These are phyloP conservation scores for Agriotes lineatus DNA, from an alignment of 2,888 invertebrate genomes.

Conservation along the genomic window DNA sequence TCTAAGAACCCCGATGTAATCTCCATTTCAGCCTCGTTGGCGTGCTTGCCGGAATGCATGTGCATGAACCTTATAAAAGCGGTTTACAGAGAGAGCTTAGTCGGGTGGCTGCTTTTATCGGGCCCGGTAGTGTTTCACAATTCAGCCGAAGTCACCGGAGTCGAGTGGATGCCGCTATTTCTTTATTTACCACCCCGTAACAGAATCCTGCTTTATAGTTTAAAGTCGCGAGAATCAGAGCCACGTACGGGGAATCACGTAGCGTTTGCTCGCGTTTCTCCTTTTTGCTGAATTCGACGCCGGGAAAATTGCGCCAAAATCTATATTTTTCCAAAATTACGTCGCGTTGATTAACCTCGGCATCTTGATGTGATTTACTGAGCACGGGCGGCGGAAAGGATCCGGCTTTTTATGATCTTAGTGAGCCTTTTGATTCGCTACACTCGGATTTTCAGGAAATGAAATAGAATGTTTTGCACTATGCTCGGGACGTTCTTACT, in stretches of 20 bases:
- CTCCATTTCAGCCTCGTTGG: constrained; percentile 7
- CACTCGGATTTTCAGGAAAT: constrained; percentile 1
- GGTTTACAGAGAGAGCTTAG: constrained; percentile 31
- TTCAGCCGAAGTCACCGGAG: constrained; percentile 36
- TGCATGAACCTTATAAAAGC: constrained; percentile 30
- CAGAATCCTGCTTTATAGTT: constrained; percentile 31
- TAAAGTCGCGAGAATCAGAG: constrained; percentile 14
- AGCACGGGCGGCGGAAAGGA: no score
- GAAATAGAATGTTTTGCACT: constrained; percentile 20
- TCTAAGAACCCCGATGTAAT: no score
- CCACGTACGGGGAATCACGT: constrained; percentile 23
- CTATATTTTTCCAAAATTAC: no score
- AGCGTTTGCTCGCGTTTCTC: constrained; percentile 1
- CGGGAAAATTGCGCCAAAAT: no score
- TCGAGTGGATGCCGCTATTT: constrained; percentile 32
- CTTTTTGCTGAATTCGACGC: background rate
- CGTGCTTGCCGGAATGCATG: constrained; percentile 16
- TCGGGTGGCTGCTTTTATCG: constrained; percentile 34
- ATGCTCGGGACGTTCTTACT: constrained; percentile 20
- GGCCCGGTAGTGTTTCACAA: constrained; percentile 33
- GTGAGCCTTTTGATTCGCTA: background rate
- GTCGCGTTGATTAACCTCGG: no score
- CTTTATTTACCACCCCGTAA: constrained; percentile 40
- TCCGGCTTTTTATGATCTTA: no score
- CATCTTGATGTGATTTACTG: no score